Base-by-base conservation (phyloP, 2,888 invertebrate species). In the Ectobius pallidus region DNA sequence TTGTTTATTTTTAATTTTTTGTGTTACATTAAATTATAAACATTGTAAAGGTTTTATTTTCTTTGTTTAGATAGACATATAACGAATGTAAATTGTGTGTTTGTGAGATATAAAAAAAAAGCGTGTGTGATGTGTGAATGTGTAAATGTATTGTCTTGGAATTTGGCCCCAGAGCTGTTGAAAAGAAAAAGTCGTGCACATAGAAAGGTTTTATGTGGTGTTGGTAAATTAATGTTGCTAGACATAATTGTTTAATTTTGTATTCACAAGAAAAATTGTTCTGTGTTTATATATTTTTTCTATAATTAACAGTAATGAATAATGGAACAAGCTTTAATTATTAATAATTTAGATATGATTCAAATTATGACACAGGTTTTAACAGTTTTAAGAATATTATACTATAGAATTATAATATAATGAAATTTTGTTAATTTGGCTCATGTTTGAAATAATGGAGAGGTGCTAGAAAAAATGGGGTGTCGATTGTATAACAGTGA, bases 381-480 rank as follows among this genome's bases (percentile, higher is more conserved):
- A 7, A 32, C 32, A 22, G 1, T 44, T 44, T 25, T 44, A 70
- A 4, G 18, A 32, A 22, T 58, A 22, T n/a, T 34, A 9, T 44
- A 79, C 77, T 73, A 69, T 73, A 65, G n/a, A 69, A 6, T 34
- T 6, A 7, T 34, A 34, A 11, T 11, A 34, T n/a, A n/a, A n/a
- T n/a, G 34, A 34, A 6, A 34, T 34, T 34, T 34, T 6, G 34
- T 34, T 34, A 34, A 34, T 34, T 34, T 34, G 34, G 7, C 34
- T 34, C 11, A n/a, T n/a, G n/a, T n/a, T n/a, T n/a, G n/a, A 34
- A 7, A 7, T 34, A 7, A 34, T 34, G 34, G 11, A 34, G 34
- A 34, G 34, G 34, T 34, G 34, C 6, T 34, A 34, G 6, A 11
- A 34, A 34, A 11, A 6, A 34, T 7, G 34, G 11, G 11, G 6